These are phyloP conservation scores for Nemopilema nomurai DNA, from an alignment of 30 jellyfish, hydroid and myxozoan genomes.

Conservation along the genomic window DNA sequence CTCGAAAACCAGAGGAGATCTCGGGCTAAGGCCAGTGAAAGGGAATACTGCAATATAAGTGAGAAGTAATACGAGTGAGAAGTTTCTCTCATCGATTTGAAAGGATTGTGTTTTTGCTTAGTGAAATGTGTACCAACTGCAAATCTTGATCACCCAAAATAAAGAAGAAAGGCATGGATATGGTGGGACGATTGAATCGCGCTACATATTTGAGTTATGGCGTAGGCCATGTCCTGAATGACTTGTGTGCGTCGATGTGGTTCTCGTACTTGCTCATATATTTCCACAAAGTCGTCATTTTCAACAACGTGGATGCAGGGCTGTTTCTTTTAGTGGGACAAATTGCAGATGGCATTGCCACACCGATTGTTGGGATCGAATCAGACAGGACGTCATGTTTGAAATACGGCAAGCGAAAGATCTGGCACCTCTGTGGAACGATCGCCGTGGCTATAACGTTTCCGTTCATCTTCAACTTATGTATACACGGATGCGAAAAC, in stretches of 20 bases:
- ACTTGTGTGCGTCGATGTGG: conserved; percentile 97
- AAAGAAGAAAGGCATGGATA: not conserved
- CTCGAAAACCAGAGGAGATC: not conserved
- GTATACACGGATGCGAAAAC: conserved; percentile 66
- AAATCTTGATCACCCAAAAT: not conserved
- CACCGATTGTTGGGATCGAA: conserved; percentile 88
- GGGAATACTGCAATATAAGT: not conserved
- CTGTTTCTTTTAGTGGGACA: conserved; percentile 81
- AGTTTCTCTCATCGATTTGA: not conserved
- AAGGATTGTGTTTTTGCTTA: not conserved
- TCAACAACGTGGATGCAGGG: conserved; percentile 75
- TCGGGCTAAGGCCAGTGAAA: not conserved
- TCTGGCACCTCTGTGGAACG: conserved; percentile 90
- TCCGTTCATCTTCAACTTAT: conserved; percentile 84
- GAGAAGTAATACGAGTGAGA: not conserved
- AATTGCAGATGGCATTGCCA: conserved; percentile 92
- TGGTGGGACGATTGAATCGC: conserved; percentile 10
- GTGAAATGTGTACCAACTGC: not conserved
- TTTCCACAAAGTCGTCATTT: conserved; percentile 84
- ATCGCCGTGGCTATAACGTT: conserved; percentile 77
- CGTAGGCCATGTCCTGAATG: conserved; percentile 95
- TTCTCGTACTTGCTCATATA: conserved; percentile 82
- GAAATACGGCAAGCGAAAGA: conserved; percentile 84
- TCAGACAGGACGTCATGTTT: conserved; percentile 68
- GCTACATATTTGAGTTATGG: conserved; percentile 69